Percentiles rank a stretch among this genome's conserved stretches.
Evolutionary conservation across 2,113 vertebrate species (phyloP).

Genomic region (Passerina amoena): DNA sequence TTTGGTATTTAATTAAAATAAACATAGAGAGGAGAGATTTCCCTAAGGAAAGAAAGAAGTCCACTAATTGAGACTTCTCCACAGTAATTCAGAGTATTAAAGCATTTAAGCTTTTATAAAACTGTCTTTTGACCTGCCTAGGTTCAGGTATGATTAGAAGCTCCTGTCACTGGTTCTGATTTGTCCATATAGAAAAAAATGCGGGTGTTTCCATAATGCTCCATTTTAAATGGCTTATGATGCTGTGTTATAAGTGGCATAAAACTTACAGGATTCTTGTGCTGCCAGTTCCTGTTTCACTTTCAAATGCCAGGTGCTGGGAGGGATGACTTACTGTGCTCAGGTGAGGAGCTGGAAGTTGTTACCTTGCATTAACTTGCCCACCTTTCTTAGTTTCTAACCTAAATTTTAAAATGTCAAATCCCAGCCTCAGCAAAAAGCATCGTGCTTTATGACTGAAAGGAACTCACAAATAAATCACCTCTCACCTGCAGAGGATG

Average conservation of each 20-base stretch:
- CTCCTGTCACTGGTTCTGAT: background rate
- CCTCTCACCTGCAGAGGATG: background rate
- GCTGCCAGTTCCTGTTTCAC: background rate
- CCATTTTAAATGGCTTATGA: background rate
- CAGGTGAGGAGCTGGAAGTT: background rate
- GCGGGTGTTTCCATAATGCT: background rate
- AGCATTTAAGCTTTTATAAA: background rate
- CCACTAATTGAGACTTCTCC: background rate
- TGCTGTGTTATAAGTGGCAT: background rate
- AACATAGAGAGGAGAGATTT: background rate
- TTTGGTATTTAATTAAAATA: conserved; percentile 36
- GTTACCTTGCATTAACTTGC: background rate
- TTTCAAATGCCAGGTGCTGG: background rate
- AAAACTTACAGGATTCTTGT: background rate
- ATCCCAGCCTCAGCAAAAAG: background rate
- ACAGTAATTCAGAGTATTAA: background rate
- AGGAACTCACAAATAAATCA: background rate
- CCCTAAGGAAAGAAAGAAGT: background rate
- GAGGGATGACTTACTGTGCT: background rate
- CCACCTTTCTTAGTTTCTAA: background rate
- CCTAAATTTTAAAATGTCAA: background rate
- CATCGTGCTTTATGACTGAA: fast-evolving
- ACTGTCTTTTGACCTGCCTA: background rate
- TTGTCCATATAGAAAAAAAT: background rate
- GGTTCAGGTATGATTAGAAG: background rate